A percentile compares a stretch with the other conserved stretches of the same genome.
Conservation (phyloP, 2,113 vertebrate species). For the Amphiprion percula region DNA sequence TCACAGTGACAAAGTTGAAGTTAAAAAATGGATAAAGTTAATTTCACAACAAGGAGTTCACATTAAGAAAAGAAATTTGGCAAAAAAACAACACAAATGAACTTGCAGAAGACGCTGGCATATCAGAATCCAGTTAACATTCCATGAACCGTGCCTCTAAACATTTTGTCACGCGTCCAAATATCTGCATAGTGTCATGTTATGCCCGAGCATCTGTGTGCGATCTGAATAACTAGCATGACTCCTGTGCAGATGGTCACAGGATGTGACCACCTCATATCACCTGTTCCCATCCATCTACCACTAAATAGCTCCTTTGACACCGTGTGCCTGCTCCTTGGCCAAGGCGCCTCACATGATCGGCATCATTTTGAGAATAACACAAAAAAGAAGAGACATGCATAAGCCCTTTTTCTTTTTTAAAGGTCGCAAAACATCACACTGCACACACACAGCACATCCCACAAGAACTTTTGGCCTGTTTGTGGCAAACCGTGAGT, state of each 20-base stretch:
- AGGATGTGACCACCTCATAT: constrained; percentile 73
- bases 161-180: constrained; percentile 68
- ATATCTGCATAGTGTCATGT: constrained; percentile 68
- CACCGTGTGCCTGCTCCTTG: constrained; percentile 60
- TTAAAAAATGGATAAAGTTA: constrained; percentile 1
- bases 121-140: constrained; percentile 45
- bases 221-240: constrained; percentile 75
- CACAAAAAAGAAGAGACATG: constrained; percentile 38
- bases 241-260: constrained; percentile 72
- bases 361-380: constrained; percentile 69
- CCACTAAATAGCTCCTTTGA: constrained; percentile 77
- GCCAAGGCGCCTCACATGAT: constrained; percentile 71
- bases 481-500: constrained; percentile 70
- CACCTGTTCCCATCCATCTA: constrained; percentile 82
- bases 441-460: constrained; percentile 21
- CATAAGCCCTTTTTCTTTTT: background rate
- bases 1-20: constrained; percentile 39
- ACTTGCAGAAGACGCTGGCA: constrained; percentile 39
- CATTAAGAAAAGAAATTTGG: background rate
- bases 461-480: constrained; percentile 71
- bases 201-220: constrained; percentile 76
- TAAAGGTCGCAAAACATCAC: constrained; percentile 43
- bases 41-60: constrained; percentile 10
- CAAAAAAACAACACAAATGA: constrained; percentile 15
- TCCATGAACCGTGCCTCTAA: constrained; percentile 53